A percentile compares a stretch with the other conserved stretches of the same genome.
Conservation (phyloP, 2,888 invertebrate species). For the Copidosoma aretas region DNA sequence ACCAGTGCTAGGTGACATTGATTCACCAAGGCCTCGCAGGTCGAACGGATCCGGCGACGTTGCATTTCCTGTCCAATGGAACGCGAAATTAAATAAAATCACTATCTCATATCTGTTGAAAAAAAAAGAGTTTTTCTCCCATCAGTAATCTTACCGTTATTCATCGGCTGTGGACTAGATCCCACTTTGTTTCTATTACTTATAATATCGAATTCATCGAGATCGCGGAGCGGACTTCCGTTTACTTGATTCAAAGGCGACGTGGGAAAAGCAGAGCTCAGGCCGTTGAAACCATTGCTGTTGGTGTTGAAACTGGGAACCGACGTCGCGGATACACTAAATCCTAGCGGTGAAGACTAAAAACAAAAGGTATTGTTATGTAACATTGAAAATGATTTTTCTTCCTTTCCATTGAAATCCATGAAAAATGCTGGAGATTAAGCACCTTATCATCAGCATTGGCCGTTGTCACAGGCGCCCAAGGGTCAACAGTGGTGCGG, state of each 20-base stretch:
- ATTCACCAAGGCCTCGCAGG: conserved; percentile 68
- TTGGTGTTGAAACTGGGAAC: conserved; percentile 49
- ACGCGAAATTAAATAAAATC: too few species aligned
- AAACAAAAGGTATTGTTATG: not conserved
- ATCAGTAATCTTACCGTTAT: conserved; percentile 53
- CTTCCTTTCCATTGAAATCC: not conserved
- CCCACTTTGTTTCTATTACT: conserved; percentile 73
- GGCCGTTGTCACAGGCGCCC: conserved; percentile 63
- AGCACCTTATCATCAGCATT: conserved; percentile 31
- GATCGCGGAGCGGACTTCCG: conserved; percentile 69
- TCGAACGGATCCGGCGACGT: conserved; percentile 75
- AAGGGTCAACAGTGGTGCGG: conserved; percentile 63
- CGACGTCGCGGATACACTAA: conserved; percentile 52
- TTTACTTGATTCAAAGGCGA: conserved; percentile 51
- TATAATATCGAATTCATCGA: conserved; percentile 88
- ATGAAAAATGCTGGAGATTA: not conserved
- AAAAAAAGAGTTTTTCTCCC: not conserved
- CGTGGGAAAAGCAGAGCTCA: conserved; percentile 54
- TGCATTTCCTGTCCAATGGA: conserved; percentile 51
- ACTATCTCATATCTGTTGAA: not conserved
- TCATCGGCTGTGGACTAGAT: conserved; percentile 56
- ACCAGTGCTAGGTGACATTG: conserved; percentile 65
- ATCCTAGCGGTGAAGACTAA: conserved; percentile 55
- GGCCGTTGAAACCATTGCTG: conserved; percentile 57
- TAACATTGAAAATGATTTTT: not conserved